A percentile compares a stretch with the other conserved stretches of the same genome.
phyloP scores from a whole-genome alignment of 23 tunicate genomes.

The Pegea sp. region DNA sequence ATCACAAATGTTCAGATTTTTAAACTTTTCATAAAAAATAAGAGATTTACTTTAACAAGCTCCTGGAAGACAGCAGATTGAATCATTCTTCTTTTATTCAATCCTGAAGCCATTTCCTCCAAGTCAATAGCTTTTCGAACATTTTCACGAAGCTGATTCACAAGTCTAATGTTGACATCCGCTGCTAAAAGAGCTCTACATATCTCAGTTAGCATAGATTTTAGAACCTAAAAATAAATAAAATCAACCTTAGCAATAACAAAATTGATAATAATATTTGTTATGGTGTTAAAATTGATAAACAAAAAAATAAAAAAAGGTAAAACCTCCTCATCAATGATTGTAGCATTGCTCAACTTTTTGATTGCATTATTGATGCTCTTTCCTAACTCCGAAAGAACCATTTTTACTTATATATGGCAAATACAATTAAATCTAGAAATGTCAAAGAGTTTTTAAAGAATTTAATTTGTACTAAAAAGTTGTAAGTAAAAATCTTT shows the following conservation, averaged over 20 bases:
- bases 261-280: not conserved
- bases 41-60: constrained; percentile 24
- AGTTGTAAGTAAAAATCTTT: too few relatives aligned
- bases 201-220: constrained; percentile 75
- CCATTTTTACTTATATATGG: constrained; percentile 74
- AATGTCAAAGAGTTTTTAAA: too few relatives aligned
- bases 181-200: constrained; percentile 89
- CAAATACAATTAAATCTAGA: too few relatives aligned
- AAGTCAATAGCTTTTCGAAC: constrained; percentile 81
- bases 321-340: constrained; percentile 84
- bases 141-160: constrained; percentile 84
- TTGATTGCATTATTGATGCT: constrained; percentile 83
- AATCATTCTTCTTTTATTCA: constrained; percentile 82
- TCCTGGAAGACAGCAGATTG: constrained; percentile 91
- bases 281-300: not conserved
- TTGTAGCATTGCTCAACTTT: constrained; percentile 83
- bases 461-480: too few relatives aligned
- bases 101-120: constrained; percentile 94
- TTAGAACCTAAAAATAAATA: constrained; percentile 24
- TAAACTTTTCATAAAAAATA: not conserved
- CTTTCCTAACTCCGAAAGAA: constrained; percentile 86
- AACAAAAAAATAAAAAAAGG: not conserved
- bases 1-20: not conserved
- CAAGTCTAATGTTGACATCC: constrained; percentile 84
- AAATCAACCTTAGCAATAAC: not conserved